phyloP scores from a whole-genome alignment of 2,888 invertebrate species.

The Diadegma fenestrale region DNA sequence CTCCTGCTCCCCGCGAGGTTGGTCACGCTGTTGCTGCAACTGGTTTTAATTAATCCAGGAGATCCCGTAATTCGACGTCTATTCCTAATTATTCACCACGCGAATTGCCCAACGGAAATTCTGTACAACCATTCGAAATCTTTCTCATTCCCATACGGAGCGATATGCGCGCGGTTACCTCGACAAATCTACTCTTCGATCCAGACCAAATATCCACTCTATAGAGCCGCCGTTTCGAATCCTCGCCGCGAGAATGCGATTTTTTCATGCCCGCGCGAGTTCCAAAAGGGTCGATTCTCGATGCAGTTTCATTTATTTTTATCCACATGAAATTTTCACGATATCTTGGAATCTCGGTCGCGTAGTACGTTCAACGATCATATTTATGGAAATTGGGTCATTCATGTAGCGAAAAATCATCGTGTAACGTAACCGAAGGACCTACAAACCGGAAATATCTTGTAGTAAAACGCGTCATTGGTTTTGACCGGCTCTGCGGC shows the following conservation, averaged over 20 bases:
- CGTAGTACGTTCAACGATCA: not conserved
- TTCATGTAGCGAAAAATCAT: not conserved
- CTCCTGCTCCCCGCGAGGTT: not conserved
- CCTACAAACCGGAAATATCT: constrained; percentile 27
- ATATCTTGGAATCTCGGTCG: not conserved
- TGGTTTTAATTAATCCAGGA: constrained; percentile 73
- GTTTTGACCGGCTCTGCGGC: not conserved
- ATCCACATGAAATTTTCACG: not conserved
- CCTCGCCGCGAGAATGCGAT: not conserved
- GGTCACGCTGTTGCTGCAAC: constrained; percentile 61
- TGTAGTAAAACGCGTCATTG: not conserved
- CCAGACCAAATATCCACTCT: not conserved
- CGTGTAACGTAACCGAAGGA: constrained; percentile 34
- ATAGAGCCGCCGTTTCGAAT: not conserved
- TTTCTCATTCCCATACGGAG: constrained; percentile 21
- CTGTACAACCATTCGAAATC: constrained; percentile 57
- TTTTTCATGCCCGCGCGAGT: not conserved
- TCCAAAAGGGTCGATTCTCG: not conserved
- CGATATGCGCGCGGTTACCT: not conserved
- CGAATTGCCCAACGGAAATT: constrained; percentile 69
- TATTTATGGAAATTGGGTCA: constrained; percentile 27
- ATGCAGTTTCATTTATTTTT: not conserved
- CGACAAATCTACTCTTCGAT: constrained; percentile 5
- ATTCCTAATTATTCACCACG: constrained; percentile 72
- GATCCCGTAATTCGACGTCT: constrained; percentile 71